Conservation (phyloP, 2,797 vertebrate species). For the Semotilus atromaculatus region DNA sequence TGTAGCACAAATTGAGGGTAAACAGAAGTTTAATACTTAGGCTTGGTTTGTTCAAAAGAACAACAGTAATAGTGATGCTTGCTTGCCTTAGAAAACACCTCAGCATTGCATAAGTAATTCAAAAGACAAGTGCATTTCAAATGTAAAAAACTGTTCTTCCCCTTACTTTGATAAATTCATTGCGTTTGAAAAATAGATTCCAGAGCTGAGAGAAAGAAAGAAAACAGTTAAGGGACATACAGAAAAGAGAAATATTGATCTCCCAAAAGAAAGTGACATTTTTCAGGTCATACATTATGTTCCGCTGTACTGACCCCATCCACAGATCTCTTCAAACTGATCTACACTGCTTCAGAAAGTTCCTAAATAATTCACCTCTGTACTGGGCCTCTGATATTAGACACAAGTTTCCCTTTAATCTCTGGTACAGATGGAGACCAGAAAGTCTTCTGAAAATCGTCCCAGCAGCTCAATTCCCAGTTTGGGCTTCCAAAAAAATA, state of each 20-base stretch:
- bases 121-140: constrained; percentile 4
- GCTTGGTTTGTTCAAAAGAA: background rate
- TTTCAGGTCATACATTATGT: constrained; percentile 12
- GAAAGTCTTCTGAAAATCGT: constrained; percentile 37
- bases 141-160: background rate
- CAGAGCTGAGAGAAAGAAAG: background rate
- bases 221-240: background rate
- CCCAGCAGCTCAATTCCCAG: constrained; percentile 18
- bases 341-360: constrained; percentile 31
- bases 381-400: constrained; percentile 57
- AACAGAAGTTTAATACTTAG: background rate
- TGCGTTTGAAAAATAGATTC: background rate
- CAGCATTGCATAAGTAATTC: background rate
- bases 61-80: background rate
- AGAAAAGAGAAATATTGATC: background rate
- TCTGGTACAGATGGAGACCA: constrained; percentile 49
- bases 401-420: constrained; percentile 62
- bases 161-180: background rate
- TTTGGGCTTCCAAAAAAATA: background rate
- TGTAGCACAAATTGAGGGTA: background rate
- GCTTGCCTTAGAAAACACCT: background rate
- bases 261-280: background rate
- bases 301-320: constrained; percentile 1
- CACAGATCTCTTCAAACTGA: constrained; percentile 10
- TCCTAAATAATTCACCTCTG: constrained; percentile 48